These are phyloP conservation scores for Gryllus longicercus DNA, from an alignment of 2,888 invertebrate species.

Conservation along the genomic window DNA sequence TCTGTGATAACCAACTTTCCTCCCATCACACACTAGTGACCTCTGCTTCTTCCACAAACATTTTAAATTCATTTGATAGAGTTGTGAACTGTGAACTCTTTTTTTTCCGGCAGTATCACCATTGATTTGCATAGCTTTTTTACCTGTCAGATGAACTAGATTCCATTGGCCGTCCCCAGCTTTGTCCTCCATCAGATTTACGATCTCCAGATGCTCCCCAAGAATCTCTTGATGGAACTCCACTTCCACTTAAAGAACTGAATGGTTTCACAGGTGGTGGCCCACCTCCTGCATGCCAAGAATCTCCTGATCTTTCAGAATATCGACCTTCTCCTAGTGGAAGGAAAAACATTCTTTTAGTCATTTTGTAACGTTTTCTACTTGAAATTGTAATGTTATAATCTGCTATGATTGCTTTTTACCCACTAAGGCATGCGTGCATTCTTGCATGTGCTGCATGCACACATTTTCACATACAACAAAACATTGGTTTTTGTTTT, in stretches of 20 bases:
- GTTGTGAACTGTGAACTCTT: no score
- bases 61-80: no score
- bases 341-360: no score
- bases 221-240: constrained; percentile 26
- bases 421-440: no score
- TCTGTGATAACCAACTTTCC: no score
- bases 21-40: no score
- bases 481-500: no score
- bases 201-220: constrained; percentile 30
- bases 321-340: constrained; percentile 32
- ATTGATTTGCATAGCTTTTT: background rate
- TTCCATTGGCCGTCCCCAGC: constrained; percentile 33
- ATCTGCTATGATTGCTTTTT: no score
- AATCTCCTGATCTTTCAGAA: constrained; percentile 35
- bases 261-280: constrained; percentile 33
- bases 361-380: background rate
- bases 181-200: constrained; percentile 30
- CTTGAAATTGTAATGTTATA: background rate
- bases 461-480: no score
- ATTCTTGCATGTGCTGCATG: no score
- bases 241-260: constrained; percentile 29
- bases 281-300: constrained; percentile 36
- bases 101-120: background rate
- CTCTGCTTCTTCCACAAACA: no score
- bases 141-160: constrained; percentile 31